phyloP scores from a whole-genome alignment of 2,797 vertebrate species.

The Anomalospiza imberbis region DNA sequence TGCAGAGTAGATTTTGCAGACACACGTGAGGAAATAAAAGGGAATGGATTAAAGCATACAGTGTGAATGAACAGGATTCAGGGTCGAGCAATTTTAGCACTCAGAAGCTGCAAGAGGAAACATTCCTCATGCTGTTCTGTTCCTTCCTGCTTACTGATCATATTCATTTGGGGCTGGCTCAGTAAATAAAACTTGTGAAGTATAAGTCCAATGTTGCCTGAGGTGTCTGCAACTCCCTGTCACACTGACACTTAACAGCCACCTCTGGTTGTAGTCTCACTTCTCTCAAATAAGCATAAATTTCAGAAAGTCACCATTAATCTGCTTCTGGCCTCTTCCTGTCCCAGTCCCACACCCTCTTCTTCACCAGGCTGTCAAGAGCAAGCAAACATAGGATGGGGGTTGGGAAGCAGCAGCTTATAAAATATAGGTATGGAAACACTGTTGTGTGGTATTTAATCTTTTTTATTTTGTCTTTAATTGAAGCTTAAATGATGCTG shows the following conservation, averaged over 20 bases:
- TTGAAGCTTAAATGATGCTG: background rate
- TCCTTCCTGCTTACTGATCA: background rate
- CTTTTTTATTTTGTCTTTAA: background rate
- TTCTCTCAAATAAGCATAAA: background rate
- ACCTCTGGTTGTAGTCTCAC: background rate
- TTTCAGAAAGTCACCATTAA: background rate
- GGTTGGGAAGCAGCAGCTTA: background rate
- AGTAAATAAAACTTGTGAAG: background rate
- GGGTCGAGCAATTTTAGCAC: background rate
- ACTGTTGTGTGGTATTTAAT: background rate
- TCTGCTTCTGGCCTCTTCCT: background rate
- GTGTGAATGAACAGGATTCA: constrained; percentile 1
- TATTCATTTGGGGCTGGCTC: background rate
- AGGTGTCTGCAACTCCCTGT: background rate
- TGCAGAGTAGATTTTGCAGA: background rate
- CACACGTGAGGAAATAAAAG: background rate
- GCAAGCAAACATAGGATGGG: background rate
- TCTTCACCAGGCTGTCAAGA: background rate
- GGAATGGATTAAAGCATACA: background rate
- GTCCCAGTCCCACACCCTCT: background rate
- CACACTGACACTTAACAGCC: background rate
- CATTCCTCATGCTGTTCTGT: background rate
- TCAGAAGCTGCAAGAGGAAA: background rate
- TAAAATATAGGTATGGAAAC: background rate
- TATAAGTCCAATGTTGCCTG: background rate